Evolutionary conservation across 1,140 invertebrate species (phyloP), one percentile per base, ranked within the genome.

Genomic region (Ylistrum balloti): DNA sequence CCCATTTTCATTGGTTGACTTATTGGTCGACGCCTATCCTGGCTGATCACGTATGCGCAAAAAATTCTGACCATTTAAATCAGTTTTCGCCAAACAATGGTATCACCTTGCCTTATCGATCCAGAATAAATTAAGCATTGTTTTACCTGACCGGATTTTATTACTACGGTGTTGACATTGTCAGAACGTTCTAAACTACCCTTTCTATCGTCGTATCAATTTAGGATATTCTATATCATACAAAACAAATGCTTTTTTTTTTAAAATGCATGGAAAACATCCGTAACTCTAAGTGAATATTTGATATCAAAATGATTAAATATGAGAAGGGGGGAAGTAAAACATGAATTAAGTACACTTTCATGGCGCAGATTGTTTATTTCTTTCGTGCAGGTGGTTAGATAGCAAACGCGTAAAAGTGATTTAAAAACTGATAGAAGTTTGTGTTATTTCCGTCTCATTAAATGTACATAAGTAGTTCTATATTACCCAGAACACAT

Each of bases 291-390:
- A 74, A 74, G 56, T 74, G 56, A 74, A 74, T 74, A 74, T 74
- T 74, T 74, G 56, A 74, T 74, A 74, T 74, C 56, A 74, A 28
- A 74, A 74, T 74, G 56, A 74, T 74, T 28, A 74, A 74, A 74
- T 17, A 9, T 74, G 56, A 74, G n/a, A 74, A 74, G 56, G 56
- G 56, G 10, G 56, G 7, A 74, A n/a, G 17, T 74, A 74, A 74
- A 74, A 74, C 56, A 74, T 74, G 56, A 74, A 74, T n/a, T n/a
- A 5, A 17, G 56, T 74, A 74, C 22, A 74, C 13, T 7, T 38
- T 13, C 13, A 13, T 38, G 35, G 35, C 13, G 13, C 17, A n/a
- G 56, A n/a, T 17, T 28, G 56, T 74, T 74, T 22, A 74, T 28
- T 74, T n/a, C 56, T 74, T 74, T 11, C 56, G 56, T 74, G 56